A percentile compares a stretch with the other conserved stretches of the same genome.
These are phyloP conservation scores for Eolophus roseicapilla DNA, from an alignment of 2,113 vertebrate species.

Conservation along the genomic window DNA sequence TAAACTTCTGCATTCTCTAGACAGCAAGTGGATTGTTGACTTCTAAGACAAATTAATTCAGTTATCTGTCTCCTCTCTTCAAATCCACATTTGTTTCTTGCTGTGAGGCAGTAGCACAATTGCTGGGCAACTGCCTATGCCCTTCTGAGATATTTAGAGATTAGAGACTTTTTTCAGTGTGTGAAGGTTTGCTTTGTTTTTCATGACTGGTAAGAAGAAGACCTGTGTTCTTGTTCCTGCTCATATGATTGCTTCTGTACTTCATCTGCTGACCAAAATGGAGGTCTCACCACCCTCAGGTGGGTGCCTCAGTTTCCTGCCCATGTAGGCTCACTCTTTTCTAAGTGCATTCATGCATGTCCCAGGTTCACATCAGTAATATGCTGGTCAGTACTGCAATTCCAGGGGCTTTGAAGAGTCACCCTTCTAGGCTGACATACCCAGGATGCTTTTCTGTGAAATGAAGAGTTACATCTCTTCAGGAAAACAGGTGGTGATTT, in stretches of 20 bases:
- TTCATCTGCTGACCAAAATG: not conserved
- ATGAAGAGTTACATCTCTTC: not conserved
- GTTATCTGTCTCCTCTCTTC: not conserved
- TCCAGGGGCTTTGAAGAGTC: not conserved
- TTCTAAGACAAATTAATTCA: not conserved
- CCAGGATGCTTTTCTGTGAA: not conserved
- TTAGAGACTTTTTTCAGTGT: not conserved
- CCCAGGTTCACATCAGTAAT: accelerated
- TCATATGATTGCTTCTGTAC: not conserved
- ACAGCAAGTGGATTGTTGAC: not conserved
- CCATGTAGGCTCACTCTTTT: not conserved
- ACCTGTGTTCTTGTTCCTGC: not conserved
- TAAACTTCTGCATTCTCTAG: not conserved
- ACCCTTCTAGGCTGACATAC: not conserved
- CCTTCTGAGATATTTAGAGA: not conserved
- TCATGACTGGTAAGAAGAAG: not conserved
- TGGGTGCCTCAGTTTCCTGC: not conserved
- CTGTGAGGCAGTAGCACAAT: not conserved
- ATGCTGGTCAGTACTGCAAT: not conserved
- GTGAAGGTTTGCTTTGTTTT: not conserved
- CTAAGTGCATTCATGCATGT: accelerated
- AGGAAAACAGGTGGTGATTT: not conserved
- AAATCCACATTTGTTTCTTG: not conserved
- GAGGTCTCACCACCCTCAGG: not conserved
- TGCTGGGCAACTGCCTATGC: not conserved